Percentiles rank a stretch among this genome's conserved stretches.
These are phyloP conservation scores for Perca flavescens DNA, from an alignment of 2,113 vertebrate species.

Conservation along the genomic window DNA sequence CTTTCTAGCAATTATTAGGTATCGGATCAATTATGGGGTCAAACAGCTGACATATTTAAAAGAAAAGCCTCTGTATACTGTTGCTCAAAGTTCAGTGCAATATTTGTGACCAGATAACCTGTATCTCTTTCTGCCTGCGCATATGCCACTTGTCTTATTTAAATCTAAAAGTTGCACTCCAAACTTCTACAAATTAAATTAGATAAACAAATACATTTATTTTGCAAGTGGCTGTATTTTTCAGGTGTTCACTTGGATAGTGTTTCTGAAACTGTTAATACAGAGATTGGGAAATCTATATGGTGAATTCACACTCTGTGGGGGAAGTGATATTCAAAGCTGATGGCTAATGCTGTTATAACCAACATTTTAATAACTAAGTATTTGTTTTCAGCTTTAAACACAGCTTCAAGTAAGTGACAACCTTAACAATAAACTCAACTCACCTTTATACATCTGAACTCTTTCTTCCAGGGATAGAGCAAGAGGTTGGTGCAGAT, in stretches of 20 bases:
- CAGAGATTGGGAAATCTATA: neutral
- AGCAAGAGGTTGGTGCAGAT: slow-evolving; percentile 96
- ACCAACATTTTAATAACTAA: neutral
- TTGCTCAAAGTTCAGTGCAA: neutral
- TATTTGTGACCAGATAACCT: neutral
- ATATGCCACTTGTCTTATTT: neutral
- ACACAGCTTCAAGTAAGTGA: neutral
- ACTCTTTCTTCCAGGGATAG: slow-evolving; percentile 99
- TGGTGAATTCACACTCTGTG: neutral
- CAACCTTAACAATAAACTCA: neutral
- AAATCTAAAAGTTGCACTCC: neutral
- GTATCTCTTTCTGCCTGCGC: neutral
- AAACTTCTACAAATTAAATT: neutral
- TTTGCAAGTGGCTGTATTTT: neutral
- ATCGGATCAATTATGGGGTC: neutral
- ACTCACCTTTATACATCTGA: slow-evolving; percentile 95
- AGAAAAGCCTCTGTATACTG: no score
- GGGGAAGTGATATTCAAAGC: neutral
- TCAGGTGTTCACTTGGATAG: neutral
- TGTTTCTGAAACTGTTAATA: neutral
- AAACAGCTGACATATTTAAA: neutral
- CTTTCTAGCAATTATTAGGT: neutral
- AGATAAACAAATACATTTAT: neutral
- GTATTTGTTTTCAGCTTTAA: slow-evolving; percentile 4
- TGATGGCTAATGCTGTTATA: neutral